Conservation (phyloP, 2,797 vertebrate species). For the Cephalopachus bancanus region DNA sequence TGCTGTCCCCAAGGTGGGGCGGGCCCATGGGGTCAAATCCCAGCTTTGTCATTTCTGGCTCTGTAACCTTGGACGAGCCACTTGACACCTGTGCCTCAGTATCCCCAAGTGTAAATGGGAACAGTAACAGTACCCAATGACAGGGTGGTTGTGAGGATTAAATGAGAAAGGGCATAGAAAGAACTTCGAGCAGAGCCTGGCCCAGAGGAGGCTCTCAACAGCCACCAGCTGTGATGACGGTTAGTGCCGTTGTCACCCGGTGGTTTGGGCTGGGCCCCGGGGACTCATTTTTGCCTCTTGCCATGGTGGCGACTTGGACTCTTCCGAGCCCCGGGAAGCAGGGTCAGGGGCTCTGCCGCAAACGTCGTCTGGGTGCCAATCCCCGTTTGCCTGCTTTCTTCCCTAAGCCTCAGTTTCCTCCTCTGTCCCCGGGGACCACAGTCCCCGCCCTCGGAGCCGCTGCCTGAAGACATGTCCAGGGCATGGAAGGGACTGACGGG, state of each 20-base stretch:
- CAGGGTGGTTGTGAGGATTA: background rate
- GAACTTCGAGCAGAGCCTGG: background rate
- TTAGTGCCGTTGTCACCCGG: background rate
- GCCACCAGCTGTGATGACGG: background rate
- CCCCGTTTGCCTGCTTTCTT: background rate
- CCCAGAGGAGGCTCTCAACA: background rate
- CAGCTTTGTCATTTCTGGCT: background rate
- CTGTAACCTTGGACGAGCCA: background rate
- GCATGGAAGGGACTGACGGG: too few relatives aligned
- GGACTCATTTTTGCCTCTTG: background rate
- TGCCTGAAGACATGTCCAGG: background rate
- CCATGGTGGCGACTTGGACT: background rate
- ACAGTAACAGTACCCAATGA: background rate
- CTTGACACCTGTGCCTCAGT: background rate
- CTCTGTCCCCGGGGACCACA: background rate
- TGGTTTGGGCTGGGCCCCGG: background rate
- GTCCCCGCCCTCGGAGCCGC: background rate
- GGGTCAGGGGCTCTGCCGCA: background rate
- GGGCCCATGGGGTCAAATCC: background rate
- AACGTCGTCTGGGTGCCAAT: background rate
- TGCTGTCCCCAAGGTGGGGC: background rate
- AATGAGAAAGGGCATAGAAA: background rate
- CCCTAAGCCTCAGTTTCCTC: background rate
- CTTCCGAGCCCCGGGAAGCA: background rate
- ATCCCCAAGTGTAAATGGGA: background rate